Evolutionary conservation across 2,888 invertebrate genomes (phyloP).

Genomic region (Ctena decussata): DNA sequence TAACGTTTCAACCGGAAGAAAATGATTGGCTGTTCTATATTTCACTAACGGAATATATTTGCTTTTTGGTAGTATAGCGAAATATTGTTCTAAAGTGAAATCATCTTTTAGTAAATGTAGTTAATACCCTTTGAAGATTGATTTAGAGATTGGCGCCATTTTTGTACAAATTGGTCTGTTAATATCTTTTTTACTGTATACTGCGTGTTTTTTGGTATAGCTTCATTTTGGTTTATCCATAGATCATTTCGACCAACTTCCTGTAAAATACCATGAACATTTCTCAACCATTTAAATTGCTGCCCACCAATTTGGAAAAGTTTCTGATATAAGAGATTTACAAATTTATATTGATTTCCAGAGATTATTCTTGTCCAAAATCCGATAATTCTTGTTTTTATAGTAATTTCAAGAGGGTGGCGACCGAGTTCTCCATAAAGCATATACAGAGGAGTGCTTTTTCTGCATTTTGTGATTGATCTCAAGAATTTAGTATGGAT

Average conservation of each 20-base stretch:
- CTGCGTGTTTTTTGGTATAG: too few relatives aligned
- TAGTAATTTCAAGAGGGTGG: conserved; percentile 16
- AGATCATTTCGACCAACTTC: not conserved
- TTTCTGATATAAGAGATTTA: not conserved
- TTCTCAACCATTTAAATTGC: not conserved
- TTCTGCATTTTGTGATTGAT: conserved; percentile 7
- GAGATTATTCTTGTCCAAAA: not conserved
- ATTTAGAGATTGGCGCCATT: not conserved
- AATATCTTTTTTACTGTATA: not conserved
- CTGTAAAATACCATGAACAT: not conserved
- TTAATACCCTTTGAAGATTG: not conserved
- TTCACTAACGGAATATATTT: not conserved
- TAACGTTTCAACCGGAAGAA: conserved; percentile 17
- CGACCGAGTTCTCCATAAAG: conserved; percentile 30
- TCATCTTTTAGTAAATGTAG: not conserved
- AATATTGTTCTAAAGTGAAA: not conserved
- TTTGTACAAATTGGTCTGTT: not conserved
- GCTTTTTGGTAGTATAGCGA: not conserved
- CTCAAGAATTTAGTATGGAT: conserved; percentile 12
- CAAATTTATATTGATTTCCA: not conserved
- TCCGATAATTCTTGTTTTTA: conserved; percentile 8
- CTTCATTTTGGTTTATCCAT: not conserved
- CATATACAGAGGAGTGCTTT: conserved; percentile 21
- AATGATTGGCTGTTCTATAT: conserved; percentile 29
- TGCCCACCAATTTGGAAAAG: not conserved